Evolutionary conservation across 2,888 invertebrate genomes (phyloP), one percentile per base, ranked within the genome.

Genomic region (Epirrhoe tristata): DNA sequence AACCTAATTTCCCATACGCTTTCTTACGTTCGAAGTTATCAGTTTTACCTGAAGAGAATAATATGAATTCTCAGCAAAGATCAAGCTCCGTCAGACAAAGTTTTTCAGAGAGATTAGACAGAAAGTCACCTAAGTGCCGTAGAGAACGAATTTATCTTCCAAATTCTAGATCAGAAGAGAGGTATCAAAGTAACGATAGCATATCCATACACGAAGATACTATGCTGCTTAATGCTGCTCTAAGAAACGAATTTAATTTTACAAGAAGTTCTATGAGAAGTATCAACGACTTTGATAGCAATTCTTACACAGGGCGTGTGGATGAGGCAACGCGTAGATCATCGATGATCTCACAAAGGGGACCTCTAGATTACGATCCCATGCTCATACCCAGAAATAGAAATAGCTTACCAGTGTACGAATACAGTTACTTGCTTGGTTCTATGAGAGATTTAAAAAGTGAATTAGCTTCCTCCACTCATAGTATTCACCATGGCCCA

Each of bases 21-120:
- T 97, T 97, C 81, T 88, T 97, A 32, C 94, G 97, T 67, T 97
- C 97, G 0, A 96, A 96, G 74, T 87, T 97, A 54, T 96, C 96
- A 8, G 96, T 96, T 53, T 88, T 97, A 70, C 97, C 97, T 1
- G 97, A 97, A 88, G 97, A 97, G 86, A 95, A 95, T 73, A 94
- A 94, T 71, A 93, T 94, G 66, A 81, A 94, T 52, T 93, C 88
- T 39, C 93, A 94, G 77, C 93, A 94, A 79, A 90, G 91, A 79
- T 84, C 82, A 66, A 93, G 82, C 83, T 90, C 85, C 79, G 92
- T 88, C 68, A 93, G 89, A 80, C 95, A 88, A 85, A 95, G 94
- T 75, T 93, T 94, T 76, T 93, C 93, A 16, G 94, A 94, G 73
- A 85, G 91, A 81, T 84, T 91, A 73, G 92, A 91, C 71, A 82